Conservation (phyloP, 2,888 invertebrate genomes). For the Drosophila hawaiiensis region DNA sequence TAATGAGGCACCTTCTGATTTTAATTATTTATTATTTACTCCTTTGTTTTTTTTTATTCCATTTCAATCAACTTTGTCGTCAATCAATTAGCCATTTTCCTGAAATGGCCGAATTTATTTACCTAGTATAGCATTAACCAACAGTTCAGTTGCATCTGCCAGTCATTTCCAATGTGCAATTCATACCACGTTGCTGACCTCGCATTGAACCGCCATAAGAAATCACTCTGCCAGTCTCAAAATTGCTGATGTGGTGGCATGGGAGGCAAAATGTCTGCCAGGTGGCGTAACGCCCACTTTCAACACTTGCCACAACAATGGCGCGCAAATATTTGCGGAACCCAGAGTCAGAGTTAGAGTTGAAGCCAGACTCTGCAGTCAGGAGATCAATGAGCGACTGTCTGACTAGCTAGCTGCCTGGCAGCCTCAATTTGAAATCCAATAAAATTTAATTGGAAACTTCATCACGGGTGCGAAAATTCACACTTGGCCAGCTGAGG, state of each 20-base stretch:
- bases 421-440: constrained; percentile 78
- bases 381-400: constrained; percentile 62
- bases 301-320: constrained; percentile 78
- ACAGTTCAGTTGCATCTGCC: constrained; percentile 39
- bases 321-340: constrained; percentile 77
- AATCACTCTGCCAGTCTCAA: constrained; percentile 62
- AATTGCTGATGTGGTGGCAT: constrained; percentile 29
- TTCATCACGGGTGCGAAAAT: constrained; percentile 83
- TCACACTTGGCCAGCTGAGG: constrained; percentile 70
- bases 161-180: constrained; percentile 27
- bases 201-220: constrained; percentile 75
- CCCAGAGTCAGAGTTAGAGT: constrained; percentile 19
- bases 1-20: background rate
- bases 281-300: constrained; percentile 71
- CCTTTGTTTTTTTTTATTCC: background rate
- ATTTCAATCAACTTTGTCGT: background rate
- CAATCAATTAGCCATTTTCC: constrained; percentile 45
- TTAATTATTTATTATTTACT: background rate
- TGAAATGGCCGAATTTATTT: constrained; percentile 19
- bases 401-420: constrained; percentile 47
- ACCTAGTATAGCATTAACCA: constrained; percentile 35
- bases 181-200: constrained; percentile 73
- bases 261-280: constrained; percentile 26
- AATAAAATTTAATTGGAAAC: constrained; percentile 84
- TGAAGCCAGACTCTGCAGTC: constrained; percentile 20